Percentiles rank a stretch among this genome's conserved stretches.
phyloP scores from a whole-genome alignment of 2,888 invertebrate genomes.

The Piscicola geometra region DNA sequence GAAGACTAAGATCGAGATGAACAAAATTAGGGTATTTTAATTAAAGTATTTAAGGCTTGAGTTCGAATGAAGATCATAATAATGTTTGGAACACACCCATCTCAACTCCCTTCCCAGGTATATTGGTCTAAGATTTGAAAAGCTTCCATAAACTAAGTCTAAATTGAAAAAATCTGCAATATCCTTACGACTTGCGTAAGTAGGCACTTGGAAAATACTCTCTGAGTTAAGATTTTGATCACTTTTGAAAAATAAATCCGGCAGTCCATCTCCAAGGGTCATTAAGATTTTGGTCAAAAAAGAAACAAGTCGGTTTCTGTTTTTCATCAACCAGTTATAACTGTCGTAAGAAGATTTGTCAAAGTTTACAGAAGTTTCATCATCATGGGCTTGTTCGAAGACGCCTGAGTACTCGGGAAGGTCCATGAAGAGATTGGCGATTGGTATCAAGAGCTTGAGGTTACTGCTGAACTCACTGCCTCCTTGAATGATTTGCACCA shows the following conservation, averaged over 20 bases:
- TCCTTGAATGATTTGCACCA: conserved; percentile 44
- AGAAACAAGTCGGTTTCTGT: conserved; percentile 44
- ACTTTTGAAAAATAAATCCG: conserved; percentile 44
- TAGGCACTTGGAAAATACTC: conserved; percentile 41
- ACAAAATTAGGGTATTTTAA: neutral
- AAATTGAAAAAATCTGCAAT: conserved; percentile 43
- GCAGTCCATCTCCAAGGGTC: conserved; percentile 42
- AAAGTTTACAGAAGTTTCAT: neutral
- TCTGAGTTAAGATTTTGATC: conserved; percentile 41
- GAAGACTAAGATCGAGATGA: neutral
- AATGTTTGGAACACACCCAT: conserved; percentile 45
- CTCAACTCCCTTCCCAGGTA: conserved; percentile 43
- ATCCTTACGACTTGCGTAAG: conserved; percentile 40
- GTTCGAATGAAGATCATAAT: conserved; percentile 40
- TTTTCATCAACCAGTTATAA: conserved; percentile 43
- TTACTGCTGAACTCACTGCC: conserved; percentile 42
- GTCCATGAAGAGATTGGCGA: conserved; percentile 42
- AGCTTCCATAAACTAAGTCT: conserved; percentile 42
- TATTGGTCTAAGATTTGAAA: conserved; percentile 43
- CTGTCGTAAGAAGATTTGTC: conserved; percentile 39
- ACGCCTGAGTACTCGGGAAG: conserved; percentile 44
- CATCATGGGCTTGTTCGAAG: conserved; percentile 38
- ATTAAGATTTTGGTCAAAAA: conserved; percentile 44
- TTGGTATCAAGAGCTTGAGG: conserved; percentile 42
- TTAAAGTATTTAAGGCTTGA: conserved; percentile 16